These are phyloP conservation scores for Bombylius major DNA, from an alignment of 2,888 invertebrate species.

Conservation along the genomic window DNA sequence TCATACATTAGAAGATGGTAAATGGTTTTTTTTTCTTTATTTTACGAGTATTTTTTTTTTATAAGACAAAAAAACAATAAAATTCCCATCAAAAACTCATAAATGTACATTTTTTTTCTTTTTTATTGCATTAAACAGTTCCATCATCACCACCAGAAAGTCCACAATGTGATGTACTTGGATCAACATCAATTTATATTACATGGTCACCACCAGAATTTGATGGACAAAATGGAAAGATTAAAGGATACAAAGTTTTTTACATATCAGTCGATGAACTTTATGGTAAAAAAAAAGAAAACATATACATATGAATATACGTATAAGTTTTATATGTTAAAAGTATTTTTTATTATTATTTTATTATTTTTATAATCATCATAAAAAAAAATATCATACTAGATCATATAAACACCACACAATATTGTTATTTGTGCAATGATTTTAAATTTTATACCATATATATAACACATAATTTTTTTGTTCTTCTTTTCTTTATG, in stretches of 20 bases:
- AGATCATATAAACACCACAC: not conserved
- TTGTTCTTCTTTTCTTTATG: no score
- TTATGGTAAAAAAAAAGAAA: constrained; percentile 46
- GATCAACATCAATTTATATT: constrained; percentile 72
- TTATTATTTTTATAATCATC: not conserved
- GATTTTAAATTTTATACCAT: no score
- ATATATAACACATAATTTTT: no score
- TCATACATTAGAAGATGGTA: constrained; percentile 73
- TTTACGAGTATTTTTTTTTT: not conserved
- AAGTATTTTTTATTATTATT: not conserved
- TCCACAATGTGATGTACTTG: constrained; percentile 66
- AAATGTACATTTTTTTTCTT: not conserved
- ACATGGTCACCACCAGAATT: constrained; percentile 74
- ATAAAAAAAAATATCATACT: not conserved
- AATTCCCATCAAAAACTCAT: not conserved
- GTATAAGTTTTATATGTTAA: not conserved
- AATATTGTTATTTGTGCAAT: no score
- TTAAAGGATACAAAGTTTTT: constrained; percentile 75
- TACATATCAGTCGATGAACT: constrained; percentile 67
- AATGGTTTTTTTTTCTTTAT: constrained; percentile 19
- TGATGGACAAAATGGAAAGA: constrained; percentile 70
- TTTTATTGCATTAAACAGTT: constrained; percentile 39
- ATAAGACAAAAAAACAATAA: not conserved
- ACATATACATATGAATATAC: not conserved
- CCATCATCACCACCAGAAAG: constrained; percentile 77